Evolutionary conservation across 1,140 invertebrate genomes (phyloP).

Genomic region (Solen grandis): DNA sequence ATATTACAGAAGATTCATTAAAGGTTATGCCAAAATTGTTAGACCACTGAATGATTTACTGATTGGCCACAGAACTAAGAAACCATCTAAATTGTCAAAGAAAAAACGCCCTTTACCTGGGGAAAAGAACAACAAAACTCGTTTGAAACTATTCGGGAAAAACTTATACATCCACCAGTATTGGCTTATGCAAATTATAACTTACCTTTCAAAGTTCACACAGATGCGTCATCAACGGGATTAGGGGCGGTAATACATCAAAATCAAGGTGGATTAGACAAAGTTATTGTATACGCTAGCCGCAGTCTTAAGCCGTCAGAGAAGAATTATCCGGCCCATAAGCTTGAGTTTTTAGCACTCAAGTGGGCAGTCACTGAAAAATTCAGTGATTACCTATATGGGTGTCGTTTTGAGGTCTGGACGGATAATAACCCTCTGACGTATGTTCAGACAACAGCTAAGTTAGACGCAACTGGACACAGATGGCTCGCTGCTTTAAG

Average conservation of each 20-base stretch:
- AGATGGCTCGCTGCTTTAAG: constrained; percentile 34
- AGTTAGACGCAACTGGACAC: constrained; percentile 40
- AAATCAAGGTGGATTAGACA: constrained; percentile 54
- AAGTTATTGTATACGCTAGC: constrained; percentile 58
- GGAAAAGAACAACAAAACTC: background rate
- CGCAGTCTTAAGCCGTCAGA: constrained; percentile 45
- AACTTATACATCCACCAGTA: constrained; percentile 45
- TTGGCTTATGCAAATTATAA: constrained; percentile 56
- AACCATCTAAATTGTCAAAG: background rate
- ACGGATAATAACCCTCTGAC: constrained; percentile 47
- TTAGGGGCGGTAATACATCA: constrained; percentile 70
- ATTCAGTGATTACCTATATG: constrained; percentile 52
- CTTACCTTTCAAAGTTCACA: constrained; percentile 52
- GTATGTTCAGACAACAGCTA: constrained; percentile 30
- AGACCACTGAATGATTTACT: constrained; percentile 67
- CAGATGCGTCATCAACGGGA: constrained; percentile 58
- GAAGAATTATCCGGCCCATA: constrained; percentile 39
- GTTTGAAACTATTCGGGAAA: constrained; percentile 42
- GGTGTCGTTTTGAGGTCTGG: background rate
- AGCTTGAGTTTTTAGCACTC: too few species aligned
- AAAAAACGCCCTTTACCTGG: background rate
- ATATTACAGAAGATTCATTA: constrained; percentile 79
- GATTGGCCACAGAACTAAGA: background rate
- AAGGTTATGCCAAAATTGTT: constrained; percentile 69
- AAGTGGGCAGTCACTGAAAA: too few species aligned